Conservation (phyloP, 2,113 vertebrate species). For the Elephantulus edwardii region DNA sequence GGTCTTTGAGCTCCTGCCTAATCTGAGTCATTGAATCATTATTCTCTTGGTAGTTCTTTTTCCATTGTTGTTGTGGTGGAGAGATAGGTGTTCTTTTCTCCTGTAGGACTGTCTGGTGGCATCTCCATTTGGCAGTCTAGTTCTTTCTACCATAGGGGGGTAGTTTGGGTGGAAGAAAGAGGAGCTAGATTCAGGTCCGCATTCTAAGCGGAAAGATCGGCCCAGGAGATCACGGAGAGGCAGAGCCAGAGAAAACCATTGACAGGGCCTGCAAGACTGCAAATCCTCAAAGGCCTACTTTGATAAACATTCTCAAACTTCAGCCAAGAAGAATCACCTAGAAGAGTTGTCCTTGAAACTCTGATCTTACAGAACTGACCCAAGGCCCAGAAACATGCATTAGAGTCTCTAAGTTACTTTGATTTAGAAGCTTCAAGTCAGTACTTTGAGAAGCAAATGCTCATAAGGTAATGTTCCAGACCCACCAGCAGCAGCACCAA, state of each 20-base stretch:
- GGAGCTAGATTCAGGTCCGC: constrained; percentile 19
- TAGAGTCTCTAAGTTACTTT: not conserved
- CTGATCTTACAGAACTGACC: not conserved
- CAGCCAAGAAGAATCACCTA: not conserved
- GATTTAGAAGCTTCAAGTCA: not conserved
- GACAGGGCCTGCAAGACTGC: no score
- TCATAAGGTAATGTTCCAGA: not conserved
- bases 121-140: constrained; percentile 53
- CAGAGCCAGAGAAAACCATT: no score
- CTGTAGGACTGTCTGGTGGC: not conserved
- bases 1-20: constrained; percentile 5
- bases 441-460: not conserved
- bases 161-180: not conserved
- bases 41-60: not conserved
- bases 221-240: no score
- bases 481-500: not conserved
- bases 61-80: constrained; percentile 3
- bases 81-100: constrained; percentile 31
- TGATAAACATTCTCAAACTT: not conserved
- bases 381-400: not conserved
- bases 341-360: not conserved
- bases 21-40: not conserved
- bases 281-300: not conserved
- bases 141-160: constrained; percentile 20
- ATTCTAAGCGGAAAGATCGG: no score